Percentiles rank a stretch among this genome's conserved stretches.
Evolutionary conservation across 2,888 invertebrate species (phyloP).

Genomic region (Keiferia lycopersicella): DNA sequence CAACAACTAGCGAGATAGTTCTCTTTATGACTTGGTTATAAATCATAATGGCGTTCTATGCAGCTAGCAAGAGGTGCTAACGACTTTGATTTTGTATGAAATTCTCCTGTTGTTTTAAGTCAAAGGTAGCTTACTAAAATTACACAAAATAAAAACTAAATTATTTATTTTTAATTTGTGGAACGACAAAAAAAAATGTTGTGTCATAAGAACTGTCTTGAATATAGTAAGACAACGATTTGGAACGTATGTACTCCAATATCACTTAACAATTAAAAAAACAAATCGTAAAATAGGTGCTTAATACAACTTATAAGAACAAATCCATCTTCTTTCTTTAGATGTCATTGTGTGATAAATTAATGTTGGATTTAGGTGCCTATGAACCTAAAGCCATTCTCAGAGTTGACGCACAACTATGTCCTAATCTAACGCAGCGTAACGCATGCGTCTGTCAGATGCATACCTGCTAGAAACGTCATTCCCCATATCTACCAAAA

Average conservation of each 20-base stretch:
- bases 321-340: not conserved
- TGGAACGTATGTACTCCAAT: too few species aligned
- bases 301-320: not conserved
- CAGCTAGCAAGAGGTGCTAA: conserved; percentile 7
- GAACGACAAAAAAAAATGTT: too few species aligned
- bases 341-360: not conserved
- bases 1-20: conserved; percentile 16
- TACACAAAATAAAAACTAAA: not conserved
- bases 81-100: conserved; percentile 1
- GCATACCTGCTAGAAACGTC: too few species aligned
- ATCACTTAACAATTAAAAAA: too few species aligned
- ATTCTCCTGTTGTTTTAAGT: not conserved
- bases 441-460: too few species aligned
- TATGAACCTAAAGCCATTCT: too few species aligned
- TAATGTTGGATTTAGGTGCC: not conserved
- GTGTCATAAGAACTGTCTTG: too few species aligned
- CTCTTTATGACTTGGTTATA: conserved; percentile 15
- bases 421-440: too few species aligned
- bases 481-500: too few species aligned
- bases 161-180: not conserved
- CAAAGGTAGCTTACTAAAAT: not conserved
- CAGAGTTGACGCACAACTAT: too few species aligned
- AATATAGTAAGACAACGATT: too few species aligned
- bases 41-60: conserved; percentile 20
- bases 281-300: too few species aligned